A percentile compares a stretch with the other conserved stretches of the same genome.
Conservation (phyloP, 2,888 invertebrate species). For the Dermolepida albohirtum region DNA sequence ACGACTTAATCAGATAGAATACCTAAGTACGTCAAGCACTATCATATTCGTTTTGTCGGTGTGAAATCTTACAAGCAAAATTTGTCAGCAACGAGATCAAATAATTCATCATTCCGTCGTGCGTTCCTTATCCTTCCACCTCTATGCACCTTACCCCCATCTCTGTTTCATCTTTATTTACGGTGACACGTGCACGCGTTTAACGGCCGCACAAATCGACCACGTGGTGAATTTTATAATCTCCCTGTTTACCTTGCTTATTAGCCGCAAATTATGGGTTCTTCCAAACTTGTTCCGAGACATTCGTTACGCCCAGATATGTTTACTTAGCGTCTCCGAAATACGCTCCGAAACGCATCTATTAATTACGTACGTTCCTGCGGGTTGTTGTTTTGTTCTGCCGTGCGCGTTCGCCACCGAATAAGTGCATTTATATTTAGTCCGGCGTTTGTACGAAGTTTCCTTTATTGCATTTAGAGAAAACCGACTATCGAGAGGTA, state of each 20-base stretch:
- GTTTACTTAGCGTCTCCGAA: constrained; percentile 24
- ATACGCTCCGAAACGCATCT: constrained; percentile 26
- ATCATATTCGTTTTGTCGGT: too few species aligned
- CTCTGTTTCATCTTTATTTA: constrained; percentile 49
- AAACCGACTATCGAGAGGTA: not conserved
- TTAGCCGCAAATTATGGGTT: constrained; percentile 51
- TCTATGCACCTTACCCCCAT: not conserved
- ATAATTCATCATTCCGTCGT: not conserved
- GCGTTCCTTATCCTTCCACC: not conserved
- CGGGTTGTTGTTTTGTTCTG: not conserved
- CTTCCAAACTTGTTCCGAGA: constrained; percentile 32
- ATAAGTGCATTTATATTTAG: constrained; percentile 18
- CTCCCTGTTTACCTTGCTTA: constrained; percentile 57
- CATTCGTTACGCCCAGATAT: constrained; percentile 16
- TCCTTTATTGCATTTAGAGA: constrained; percentile 1
- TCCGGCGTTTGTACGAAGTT: not conserved
- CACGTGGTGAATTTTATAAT: constrained; percentile 44
- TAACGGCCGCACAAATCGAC: constrained; percentile 57
- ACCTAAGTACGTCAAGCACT: too few species aligned
- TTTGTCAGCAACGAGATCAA: too few species aligned
- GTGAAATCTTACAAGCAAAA: too few species aligned
- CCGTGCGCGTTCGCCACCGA: not conserved
- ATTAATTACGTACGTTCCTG: constrained; percentile 17
- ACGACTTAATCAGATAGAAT: too few species aligned
- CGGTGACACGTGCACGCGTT: constrained; percentile 53